Conservation (phyloP, 2,888 invertebrate genomes). For the Erpobdella octoculata region DNA sequence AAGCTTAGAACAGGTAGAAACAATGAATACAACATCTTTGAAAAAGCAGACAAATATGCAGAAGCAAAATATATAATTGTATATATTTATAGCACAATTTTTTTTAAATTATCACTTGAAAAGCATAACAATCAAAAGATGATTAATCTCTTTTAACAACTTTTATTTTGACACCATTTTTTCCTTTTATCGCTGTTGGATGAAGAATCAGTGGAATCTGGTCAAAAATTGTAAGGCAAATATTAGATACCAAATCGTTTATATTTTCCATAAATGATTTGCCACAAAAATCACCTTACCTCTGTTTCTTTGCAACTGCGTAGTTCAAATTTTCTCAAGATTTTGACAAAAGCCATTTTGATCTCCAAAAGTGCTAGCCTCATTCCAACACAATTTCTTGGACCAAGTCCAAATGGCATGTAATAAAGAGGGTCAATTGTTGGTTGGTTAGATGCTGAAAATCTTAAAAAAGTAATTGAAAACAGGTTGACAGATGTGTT, state of each 20-base stretch:
- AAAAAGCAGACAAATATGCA: too few species aligned
- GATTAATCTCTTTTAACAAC: too few species aligned
- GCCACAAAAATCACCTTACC: background rate
- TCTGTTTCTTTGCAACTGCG: slow-evolving; percentile 17
- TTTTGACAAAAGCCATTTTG: slow-evolving; percentile 31
- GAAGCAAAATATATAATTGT: too few species aligned
- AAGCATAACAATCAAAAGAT: too few species aligned
- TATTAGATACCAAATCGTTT: background rate
- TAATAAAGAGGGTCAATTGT: slow-evolving; percentile 24
- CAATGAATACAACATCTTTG: too few species aligned
- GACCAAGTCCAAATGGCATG: slow-evolving; percentile 34
- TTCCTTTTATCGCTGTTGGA: background rate
- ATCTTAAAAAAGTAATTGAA: too few species aligned
- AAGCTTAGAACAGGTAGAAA: too few species aligned
- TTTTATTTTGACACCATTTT: background rate
- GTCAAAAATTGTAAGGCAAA: too few species aligned
- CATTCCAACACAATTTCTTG: slow-evolving; percentile 34
- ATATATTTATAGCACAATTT: too few species aligned
- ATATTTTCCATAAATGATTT: background rate
- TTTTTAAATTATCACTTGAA: too few species aligned
- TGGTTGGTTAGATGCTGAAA: slow-evolving; percentile 24
- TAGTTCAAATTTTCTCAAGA: slow-evolving; percentile 29
- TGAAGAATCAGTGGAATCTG: background rate
- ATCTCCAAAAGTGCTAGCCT: slow-evolving; percentile 32
- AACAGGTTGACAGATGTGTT: too few species aligned